Conservation (phyloP, 2,797 vertebrate species). For the Scolopax bukidnonensis region DNA sequence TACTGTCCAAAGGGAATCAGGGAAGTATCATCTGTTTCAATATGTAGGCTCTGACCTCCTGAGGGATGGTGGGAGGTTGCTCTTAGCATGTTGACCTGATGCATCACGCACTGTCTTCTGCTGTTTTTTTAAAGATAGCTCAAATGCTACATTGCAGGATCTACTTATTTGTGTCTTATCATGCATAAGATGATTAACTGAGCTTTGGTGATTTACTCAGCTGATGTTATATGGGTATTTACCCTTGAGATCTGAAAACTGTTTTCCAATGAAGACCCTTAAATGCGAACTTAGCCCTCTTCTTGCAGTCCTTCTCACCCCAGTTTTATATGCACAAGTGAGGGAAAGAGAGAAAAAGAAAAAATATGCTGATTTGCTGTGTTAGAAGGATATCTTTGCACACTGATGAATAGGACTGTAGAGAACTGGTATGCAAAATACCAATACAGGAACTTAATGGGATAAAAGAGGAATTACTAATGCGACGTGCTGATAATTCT, state of each 20-base stretch:
- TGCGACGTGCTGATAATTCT: not conserved
- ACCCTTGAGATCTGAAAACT: not conserved
- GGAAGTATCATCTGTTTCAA: not conserved
- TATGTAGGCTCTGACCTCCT: too few species aligned
- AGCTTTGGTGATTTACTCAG: not conserved
- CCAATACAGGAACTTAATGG: not conserved
- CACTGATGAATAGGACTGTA: not conserved
- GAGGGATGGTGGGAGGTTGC: not conserved
- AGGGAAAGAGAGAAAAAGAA: not conserved
- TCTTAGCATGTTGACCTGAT: fast-evolving
- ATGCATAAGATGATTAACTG: not conserved
- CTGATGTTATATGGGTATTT: not conserved
- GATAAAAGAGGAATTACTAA: not conserved
- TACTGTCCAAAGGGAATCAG: not conserved
- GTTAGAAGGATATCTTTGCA: not conserved
- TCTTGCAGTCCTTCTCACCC: not conserved
- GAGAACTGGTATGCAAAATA: not conserved
- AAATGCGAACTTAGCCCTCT: not conserved
- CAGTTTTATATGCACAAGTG: not conserved
- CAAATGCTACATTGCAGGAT: not conserved
- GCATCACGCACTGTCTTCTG: not conserved
- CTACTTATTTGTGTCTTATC: not conserved
- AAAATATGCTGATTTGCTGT: fast-evolving
- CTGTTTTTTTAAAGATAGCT: not conserved
- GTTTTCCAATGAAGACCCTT: not conserved